Conservation (phyloP, 2,113 vertebrate species). For the Genyomyrus donnyi region DNA sequence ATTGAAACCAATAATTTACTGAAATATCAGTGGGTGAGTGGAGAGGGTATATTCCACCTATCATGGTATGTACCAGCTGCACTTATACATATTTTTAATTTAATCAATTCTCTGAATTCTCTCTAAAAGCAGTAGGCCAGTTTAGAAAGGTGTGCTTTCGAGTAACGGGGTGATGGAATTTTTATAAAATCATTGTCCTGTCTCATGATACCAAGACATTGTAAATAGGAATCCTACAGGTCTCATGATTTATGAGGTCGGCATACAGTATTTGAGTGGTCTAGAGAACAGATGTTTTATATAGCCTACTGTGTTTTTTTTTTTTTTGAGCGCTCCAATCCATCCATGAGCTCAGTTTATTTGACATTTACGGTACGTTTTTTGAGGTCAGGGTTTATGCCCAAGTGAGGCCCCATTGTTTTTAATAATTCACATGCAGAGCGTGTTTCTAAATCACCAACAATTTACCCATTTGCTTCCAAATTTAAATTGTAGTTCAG, state of each 20-base stretch:
- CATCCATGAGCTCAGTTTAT: background rate
- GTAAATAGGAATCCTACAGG: background rate
- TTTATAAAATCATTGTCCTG: background rate
- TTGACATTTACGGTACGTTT: background rate
- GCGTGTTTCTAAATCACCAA: background rate
- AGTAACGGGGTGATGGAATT: background rate
- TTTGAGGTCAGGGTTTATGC: background rate
- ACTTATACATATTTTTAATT: background rate
- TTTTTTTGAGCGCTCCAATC: background rate
- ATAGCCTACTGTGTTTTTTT: background rate
- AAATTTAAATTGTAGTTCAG: background rate
- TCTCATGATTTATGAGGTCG: background rate
- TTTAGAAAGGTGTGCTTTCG: background rate
- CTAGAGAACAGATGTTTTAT: background rate
- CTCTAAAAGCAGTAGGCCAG: background rate
- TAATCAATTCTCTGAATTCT: background rate
- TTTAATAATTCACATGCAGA: background rate
- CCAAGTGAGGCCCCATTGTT: background rate
- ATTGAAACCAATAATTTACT: background rate
- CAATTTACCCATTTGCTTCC: background rate
- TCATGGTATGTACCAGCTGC: background rate
- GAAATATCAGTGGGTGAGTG: background rate
- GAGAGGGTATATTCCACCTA: background rate
- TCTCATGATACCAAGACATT: background rate
- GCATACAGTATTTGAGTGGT: background rate